Evolutionary conservation across 2,113 vertebrate genomes (phyloP), one percentile per base, ranked within the genome.

Genomic region (Craseonycteris thonglongyai): DNA sequence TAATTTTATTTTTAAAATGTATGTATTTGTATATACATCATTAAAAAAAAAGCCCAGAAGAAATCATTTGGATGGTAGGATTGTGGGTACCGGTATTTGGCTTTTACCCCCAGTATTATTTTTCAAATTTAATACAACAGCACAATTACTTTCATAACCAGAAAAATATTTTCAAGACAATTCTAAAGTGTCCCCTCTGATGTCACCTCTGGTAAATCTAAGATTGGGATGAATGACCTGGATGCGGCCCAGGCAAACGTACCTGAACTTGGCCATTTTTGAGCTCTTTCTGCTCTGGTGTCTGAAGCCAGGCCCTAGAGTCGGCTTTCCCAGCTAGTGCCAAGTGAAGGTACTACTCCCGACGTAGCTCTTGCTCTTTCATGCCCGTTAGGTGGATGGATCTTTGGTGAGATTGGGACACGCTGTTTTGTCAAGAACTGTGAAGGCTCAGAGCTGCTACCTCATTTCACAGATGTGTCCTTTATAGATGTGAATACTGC

Each of bases 261-360:
- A 22, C 0, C 0, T 42, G 59, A 38, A 30, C 22, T 21, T 71
- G 56, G 12, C 54, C 4, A 0, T 30, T 78, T 5, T 16, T 0
- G 10, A 26, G 19, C 10, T 24, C 63, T 22, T 26, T 79, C 21
- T 26, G 6, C 91, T 19, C n/a, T 38, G 13, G 0, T 26, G 19
- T 79, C 0, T 38, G 24, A 58, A 78, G n/a, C 59, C 5, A 63
- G 51, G 12, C 49, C 45, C 6, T 54, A 28, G 61, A 71, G n/a
- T 24, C 72, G 84, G 13, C 24, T 45, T 54, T 33, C 42, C 40
- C 33, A 16, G 63, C 54, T 40, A 13, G 22, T 30, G 49, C 42
- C 61, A 3, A 51, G 11, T 63, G 35, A 61, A 56, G 35, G 35
- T 4, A 22, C 63, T 2, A 5, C 45, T 66, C 71, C 22, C 1